These are phyloP conservation scores for Lepidothrix coronata DNA, from an alignment of 2,113 vertebrate genomes.

Conservation along the genomic window DNA sequence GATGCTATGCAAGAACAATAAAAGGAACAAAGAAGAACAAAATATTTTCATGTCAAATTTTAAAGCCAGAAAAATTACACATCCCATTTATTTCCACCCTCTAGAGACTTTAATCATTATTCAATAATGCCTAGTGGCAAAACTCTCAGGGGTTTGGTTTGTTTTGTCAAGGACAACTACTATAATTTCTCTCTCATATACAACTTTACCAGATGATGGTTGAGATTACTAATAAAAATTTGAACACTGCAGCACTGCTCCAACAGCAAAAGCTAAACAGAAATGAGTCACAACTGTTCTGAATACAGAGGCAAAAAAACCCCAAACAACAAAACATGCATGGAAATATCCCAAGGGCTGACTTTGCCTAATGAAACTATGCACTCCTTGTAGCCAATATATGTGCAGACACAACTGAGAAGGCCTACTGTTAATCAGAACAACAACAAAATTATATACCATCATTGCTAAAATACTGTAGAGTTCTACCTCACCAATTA, in stretches of 20 bases:
- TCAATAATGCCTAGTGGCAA: neutral
- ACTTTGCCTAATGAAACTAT: neutral
- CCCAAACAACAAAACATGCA: neutral
- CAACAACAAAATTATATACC: neutral
- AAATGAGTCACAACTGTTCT: neutral
- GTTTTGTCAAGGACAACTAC: neutral
- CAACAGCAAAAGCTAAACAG: neutral
- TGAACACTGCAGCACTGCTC: neutral
- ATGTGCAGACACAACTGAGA: neutral
- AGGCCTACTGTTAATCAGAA: neutral
- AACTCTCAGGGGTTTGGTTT: neutral
- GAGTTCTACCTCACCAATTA: neutral
- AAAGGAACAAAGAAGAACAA: neutral
- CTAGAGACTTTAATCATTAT: neutral
- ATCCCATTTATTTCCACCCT: neutral
- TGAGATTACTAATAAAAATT: neutral
- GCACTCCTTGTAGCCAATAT: neutral
- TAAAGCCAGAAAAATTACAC: neutral
- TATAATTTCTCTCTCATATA: neutral
- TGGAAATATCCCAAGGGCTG: neutral
- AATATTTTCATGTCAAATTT: neutral
- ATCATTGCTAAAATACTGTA: neutral
- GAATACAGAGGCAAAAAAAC: neutral
- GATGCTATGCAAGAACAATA: neutral
- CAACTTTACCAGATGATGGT: neutral